Evolutionary conservation across 2,113 vertebrate genomes (phyloP), one percentile per base, ranked within the genome.

Genomic region (Apodemus speciosus): DNA sequence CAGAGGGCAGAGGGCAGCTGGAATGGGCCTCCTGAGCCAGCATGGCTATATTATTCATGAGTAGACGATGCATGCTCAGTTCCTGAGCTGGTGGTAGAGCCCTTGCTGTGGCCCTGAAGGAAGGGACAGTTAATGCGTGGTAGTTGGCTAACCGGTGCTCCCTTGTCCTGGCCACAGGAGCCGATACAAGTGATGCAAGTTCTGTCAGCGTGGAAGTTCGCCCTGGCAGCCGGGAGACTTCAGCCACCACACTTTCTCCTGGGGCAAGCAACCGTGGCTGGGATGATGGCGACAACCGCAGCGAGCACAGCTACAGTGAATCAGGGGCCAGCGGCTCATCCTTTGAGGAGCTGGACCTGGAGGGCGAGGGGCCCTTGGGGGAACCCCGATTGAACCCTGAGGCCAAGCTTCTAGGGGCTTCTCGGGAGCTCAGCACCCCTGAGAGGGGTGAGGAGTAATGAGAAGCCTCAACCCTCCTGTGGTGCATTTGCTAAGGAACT

Each of bases 321-420:
- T 99, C 99, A 0, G 97, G 99, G 58, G 98, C 98, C 97, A 99
- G 99, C 0, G 98, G 99, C 93, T 99, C 99, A 0, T 99, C 99
- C 92, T 99, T 99, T 2, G 99, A 99, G 96, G 99, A 99, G 97
- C 98, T 99, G 75, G 99, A 99, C 97, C 98, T 99, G 98, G 99
- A 99, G 96, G 98, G 86, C 6, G 98, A 98, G 23, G 98, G 98
- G 40, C 51, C 93, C 49, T 43, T 93, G 2, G 97, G 96, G 53
- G 97, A 96, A 60, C 76, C 94, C 0, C 43, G 14, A 6, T 94
- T 91, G 79, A 94, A 86, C 0, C 0, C 1, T 0, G 97, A 97
- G 86, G 92, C 49, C 53, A 98, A 97, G 71, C 98, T 97, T 86
- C 46, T 83, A 49, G 92, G 95, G 38, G 20, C 93, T 87, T 38